Evolutionary conservation across 2,113 vertebrate genomes (phyloP).

Genomic region (Caretta caretta): DNA sequence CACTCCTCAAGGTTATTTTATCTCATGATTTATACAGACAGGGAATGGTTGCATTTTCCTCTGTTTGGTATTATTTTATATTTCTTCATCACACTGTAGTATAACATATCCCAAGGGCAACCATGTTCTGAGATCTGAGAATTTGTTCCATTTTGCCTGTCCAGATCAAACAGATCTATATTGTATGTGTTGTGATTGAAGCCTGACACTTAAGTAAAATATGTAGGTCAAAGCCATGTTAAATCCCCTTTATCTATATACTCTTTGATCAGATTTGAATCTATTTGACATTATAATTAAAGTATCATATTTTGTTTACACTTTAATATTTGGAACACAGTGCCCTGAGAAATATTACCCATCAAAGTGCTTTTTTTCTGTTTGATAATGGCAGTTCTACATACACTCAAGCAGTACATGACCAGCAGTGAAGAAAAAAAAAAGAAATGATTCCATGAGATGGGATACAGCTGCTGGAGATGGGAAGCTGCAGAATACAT

Average conservation of each 20-base stretch:
- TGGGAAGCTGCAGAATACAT: not conserved
- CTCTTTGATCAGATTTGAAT: not conserved
- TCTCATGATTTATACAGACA: not conserved
- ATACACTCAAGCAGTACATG: not conserved
- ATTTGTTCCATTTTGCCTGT: not conserved
- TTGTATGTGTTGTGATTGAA: not conserved
- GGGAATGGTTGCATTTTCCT: not conserved
- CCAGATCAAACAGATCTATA: not conserved
- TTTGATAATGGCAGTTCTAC: not conserved
- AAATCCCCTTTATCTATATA: not conserved
- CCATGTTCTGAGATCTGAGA: not conserved
- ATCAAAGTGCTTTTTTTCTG: not conserved
- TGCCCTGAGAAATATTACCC: not conserved
- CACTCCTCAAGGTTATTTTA: not conserved
- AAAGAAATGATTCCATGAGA: not conserved
- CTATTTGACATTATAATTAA: not conserved
- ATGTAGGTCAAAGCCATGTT: not conserved
- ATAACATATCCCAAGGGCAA: conserved; percentile 4
- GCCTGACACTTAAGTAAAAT: not conserved
- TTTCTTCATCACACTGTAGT: not conserved
- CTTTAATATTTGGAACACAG: not conserved
- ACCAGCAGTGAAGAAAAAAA: not conserved
- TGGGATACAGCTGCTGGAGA: not conserved
- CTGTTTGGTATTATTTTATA: conserved; percentile 4
- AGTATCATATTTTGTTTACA: not conserved